Evolutionary conservation across 1,140 invertebrate genomes (phyloP), one percentile per base, ranked within the genome.

Genomic region (Drosophila nigromelanica): DNA sequence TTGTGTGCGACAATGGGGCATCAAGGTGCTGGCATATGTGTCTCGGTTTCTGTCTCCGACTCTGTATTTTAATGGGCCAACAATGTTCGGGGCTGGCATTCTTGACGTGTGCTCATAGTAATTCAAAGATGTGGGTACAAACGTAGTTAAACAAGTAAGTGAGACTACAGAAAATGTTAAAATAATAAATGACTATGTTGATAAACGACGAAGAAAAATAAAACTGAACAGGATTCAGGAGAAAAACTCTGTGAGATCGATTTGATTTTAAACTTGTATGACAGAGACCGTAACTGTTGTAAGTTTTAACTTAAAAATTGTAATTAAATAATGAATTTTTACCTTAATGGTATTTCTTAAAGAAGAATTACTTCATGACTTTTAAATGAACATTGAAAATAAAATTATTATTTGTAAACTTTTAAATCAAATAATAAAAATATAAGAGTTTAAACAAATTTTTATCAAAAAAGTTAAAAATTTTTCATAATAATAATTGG

Each of bases 41-140:
- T 60, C 27, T 37, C 21, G n/a, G 43, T 14, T 30, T 27, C 21
- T 30, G 7, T 27, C 10, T 21, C 4, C 21, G 11, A 12, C 50
- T 56, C 7, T 50, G 14, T 8, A 58, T 58, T 58, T 58, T 58
- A 58, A 58, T 62, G 61, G 50, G 8, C 10, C 35, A 64, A 64
- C 60, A 62, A 62, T 51, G 18, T 62, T n/a, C 14, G 15, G 11
- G 15, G 12, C 43, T 60, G 15, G 8, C 21, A 30, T 18, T 15
- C 5, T 30, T 30, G 43, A 8, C 33, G 58, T 24, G 27, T 15
- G 27, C 15, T 35, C 15, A 30, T 24, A 35, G 15, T 37, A 60
- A 59, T 59, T 59, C 42, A 59, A 35, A 18, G 24, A 4, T 8
- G 4, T 35, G 42, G 15, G 8, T 4, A 21, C 6, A 33, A 15